These are phyloP conservation scores for Urocitellus parryii DNA, from an alignment of 2,113 vertebrate species.

Conservation along the genomic window DNA sequence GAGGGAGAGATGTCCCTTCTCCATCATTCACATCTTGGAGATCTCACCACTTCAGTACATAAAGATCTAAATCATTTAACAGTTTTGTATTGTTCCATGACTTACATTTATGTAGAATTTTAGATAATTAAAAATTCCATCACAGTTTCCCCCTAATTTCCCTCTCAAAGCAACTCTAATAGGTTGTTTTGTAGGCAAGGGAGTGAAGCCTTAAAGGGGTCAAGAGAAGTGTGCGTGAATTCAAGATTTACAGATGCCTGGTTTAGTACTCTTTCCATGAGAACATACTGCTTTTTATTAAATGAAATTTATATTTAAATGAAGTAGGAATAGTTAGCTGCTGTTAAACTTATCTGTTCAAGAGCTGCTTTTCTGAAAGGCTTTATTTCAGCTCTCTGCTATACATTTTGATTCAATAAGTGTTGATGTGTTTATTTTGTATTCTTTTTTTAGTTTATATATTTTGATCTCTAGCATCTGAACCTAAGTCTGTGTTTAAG, in stretches of 20 bases:
- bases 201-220: background rate
- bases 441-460: background rate
- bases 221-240: background rate
- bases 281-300: background rate
- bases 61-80: constrained; percentile 3
- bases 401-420: constrained; percentile 1
- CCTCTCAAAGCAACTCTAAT: background rate
- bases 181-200: background rate
- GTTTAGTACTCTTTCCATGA: background rate
- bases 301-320: background rate
- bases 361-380: background rate
- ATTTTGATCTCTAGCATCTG: background rate
- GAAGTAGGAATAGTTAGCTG: background rate
- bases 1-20: background rate
- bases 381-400: background rate
- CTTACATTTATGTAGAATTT: background rate
- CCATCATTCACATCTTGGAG: background rate
- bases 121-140: background rate
- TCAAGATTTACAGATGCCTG: background rate
- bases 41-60: background rate
- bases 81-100: background rate
- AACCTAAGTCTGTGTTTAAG: background rate
- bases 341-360: background rate
- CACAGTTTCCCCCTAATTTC: background rate
- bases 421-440: constrained; percentile 16